Conservation (phyloP, 2,113 vertebrate genomes). For the Gymnobelideus leadbeateri region DNA sequence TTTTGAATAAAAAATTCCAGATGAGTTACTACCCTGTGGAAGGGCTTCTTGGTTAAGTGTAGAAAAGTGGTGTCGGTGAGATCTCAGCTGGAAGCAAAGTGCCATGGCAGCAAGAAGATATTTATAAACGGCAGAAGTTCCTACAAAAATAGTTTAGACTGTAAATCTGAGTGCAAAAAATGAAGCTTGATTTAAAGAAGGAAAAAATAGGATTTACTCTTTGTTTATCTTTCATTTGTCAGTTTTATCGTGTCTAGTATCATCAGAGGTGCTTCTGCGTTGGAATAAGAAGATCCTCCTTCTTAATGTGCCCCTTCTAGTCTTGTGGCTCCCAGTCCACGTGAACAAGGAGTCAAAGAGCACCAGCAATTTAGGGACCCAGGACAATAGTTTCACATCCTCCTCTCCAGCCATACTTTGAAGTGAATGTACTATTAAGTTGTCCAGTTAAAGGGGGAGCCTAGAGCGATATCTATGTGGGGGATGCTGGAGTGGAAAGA, state of each 20-base stretch:
- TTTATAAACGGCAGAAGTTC: constrained; percentile 62
- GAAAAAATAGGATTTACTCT: constrained; percentile 9
- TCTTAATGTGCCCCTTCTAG: constrained; percentile 32
- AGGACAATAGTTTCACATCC: neutral
- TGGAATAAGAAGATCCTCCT: neutral
- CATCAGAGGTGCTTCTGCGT: constrained; percentile 10
- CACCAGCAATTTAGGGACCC: neutral
- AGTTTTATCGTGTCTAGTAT: constrained; percentile 20
- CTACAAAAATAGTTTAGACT: constrained; percentile 51
- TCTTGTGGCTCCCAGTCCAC: neutral
- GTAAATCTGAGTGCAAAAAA: neutral
- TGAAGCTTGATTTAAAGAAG: constrained; percentile 39
- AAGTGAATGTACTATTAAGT: neutral
- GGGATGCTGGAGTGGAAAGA: neutral
- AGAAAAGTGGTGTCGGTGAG: constrained; percentile 6
- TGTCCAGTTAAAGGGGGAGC: neutral
- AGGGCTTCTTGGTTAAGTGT: constrained; percentile 42
- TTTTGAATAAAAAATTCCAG: constrained; percentile 67
- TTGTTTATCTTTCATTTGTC: constrained; percentile 30
- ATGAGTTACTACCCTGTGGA: constrained; percentile 43
- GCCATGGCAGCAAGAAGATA: neutral
- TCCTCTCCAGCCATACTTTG: neutral
- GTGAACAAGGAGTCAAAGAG: neutral
- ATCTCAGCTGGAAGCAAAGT: neutral
- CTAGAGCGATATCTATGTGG: neutral